These are phyloP conservation scores for Oryzias javanicus DNA, from an alignment of 2,113 vertebrate species.

Conservation along the genomic window DNA sequence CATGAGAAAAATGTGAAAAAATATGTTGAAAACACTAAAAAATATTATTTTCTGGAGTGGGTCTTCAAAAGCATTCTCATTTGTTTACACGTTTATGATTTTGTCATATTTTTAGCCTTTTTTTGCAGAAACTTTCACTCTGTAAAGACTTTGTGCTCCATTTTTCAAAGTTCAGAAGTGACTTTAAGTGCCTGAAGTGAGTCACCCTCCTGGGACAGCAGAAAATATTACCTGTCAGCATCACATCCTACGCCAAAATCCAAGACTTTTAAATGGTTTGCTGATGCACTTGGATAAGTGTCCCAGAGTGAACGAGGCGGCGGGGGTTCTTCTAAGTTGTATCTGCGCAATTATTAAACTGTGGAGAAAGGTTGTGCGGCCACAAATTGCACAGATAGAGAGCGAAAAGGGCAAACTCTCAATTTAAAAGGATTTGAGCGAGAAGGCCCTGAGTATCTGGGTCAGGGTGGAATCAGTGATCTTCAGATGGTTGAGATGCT, in stretches of 20 bases:
- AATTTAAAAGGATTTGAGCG: conserved; percentile 65
- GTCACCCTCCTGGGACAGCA: conserved; percentile 38
- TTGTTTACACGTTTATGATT: conserved; percentile 20
- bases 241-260: conserved; percentile 21
- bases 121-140: conserved; percentile 7
- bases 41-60: too few species aligned
- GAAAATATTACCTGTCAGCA: conserved; percentile 27
- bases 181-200: conserved; percentile 22
- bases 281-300: conserved; percentile 59
- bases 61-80: too few species aligned
- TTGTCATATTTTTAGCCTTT: conserved; percentile 6
- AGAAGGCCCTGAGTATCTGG: conserved; percentile 60
- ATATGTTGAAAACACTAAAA: too few species aligned
- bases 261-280: conserved; percentile 22
- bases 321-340: conserved; percentile 24
- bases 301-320: conserved; percentile 28
- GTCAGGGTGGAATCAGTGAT: conserved; percentile 54
- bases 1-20: too few species aligned
- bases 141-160: conserved; percentile 1
- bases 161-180: conserved; percentile 21
- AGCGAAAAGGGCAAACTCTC: conserved; percentile 28
- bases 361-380: conserved; percentile 40
- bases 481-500: conserved; percentile 49
- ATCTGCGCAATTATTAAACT: conserved; percentile 57
- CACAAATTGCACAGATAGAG: conserved; percentile 11